phyloP scores from a whole-genome alignment of 2,888 invertebrate species.

The Tachina lurida region DNA sequence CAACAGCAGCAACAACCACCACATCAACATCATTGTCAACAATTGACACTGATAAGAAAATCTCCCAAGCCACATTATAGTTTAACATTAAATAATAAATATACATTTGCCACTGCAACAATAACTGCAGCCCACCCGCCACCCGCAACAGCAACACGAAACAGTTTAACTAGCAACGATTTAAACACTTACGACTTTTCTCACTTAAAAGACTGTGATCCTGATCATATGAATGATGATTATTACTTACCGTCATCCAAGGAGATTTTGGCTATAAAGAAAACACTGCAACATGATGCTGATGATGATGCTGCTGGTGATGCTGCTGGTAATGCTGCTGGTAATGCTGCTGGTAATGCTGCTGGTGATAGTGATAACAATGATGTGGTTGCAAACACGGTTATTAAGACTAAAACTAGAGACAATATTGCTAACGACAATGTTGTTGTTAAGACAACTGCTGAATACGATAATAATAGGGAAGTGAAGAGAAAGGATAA shows the following conservation, averaged over 20 bases:
- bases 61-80: conserved; percentile 68
- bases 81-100: conserved; percentile 60
- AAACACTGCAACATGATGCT: conserved; percentile 49
- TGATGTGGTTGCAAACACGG: not conserved
- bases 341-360: not conserved
- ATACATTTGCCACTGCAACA: conserved; percentile 35
- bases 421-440: conserved; percentile 27
- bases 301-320: no score
- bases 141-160: conserved; percentile 27
- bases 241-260: conserved; percentile 64
- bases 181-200: conserved; percentile 70
- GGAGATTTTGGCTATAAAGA: conserved; percentile 65
- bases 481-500: conserved; percentile 28
- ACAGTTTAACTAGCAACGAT: conserved; percentile 61
- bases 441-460: not conserved
- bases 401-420: not conserved
- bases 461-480: conserved; percentile 9
- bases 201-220: conserved; percentile 56
- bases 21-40: conserved; percentile 30
- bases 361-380: not conserved
- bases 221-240: conserved; percentile 44
- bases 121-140: conserved; percentile 18
- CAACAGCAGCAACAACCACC: conserved; percentile 48
- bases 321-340: not conserved
- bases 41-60: conserved; percentile 42